phyloP scores from a whole-genome alignment of 2,797 vertebrate genomes.

The Tarsius wallacei region DNA sequence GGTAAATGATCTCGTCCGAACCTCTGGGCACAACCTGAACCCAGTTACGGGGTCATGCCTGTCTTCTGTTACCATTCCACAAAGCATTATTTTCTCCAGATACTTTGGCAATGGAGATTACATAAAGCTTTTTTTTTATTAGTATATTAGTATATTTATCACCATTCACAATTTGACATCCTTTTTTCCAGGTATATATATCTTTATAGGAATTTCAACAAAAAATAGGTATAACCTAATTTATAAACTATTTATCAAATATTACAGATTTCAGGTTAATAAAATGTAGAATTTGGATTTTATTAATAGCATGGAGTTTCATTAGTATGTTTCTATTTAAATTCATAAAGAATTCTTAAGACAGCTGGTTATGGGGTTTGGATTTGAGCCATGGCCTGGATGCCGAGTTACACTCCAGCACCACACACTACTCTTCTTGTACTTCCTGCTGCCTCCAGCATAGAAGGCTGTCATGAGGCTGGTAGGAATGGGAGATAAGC shows the following conservation, averaged over 20 bases:
- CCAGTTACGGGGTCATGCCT: background rate
- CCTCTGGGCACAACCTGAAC: background rate
- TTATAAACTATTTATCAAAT: background rate
- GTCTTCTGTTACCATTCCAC: background rate
- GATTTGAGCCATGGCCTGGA: background rate
- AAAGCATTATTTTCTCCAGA: constrained; percentile 36
- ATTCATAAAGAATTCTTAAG: background rate
- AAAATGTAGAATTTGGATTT: constrained; percentile 9
- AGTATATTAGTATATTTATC: background rate
- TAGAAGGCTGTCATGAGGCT: background rate
- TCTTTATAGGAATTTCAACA: background rate
- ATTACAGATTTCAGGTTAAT: background rate
- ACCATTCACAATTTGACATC: background rate
- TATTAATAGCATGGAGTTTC: background rate
- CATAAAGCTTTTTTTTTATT: constrained; percentile 6
- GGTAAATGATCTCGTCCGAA: background rate
- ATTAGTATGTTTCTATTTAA: constrained; percentile 13
- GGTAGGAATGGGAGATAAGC: background rate
- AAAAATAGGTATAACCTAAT: background rate
- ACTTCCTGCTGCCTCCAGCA: background rate
- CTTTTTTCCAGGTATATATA: background rate
- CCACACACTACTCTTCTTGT: accelerated
- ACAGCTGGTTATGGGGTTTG: background rate
- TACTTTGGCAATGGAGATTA: background rate
- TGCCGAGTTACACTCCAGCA: background rate